Conservation (phyloP, 1,140 invertebrate species). For the Myzus persicae region DNA sequence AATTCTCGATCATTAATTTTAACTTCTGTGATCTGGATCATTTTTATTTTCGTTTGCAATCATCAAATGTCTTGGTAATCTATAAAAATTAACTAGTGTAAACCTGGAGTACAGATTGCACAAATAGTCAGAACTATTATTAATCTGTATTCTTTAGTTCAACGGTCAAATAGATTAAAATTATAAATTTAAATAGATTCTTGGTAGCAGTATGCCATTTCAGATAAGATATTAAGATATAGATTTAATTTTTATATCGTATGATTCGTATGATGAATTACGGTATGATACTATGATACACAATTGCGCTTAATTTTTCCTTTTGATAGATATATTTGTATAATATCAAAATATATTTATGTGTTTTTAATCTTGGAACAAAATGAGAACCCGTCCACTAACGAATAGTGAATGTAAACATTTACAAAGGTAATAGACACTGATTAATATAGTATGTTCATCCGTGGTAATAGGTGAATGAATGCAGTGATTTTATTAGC, state of each 20-base stretch:
- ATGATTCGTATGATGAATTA: too few relatives aligned
- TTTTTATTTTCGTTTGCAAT: background rate
- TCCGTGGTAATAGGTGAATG: background rate
- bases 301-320: background rate
- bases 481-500: background rate
- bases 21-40: background rate
- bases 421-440: background rate
- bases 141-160: background rate
- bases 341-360: background rate
- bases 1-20: background rate
- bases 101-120: background rate
- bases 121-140: background rate
- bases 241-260: background rate
- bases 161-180: background rate
- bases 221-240: background rate
- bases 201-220: background rate
- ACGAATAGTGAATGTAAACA: background rate
- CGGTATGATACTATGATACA: background rate
- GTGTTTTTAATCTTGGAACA: background rate
- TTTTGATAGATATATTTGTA: background rate
- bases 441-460: too few relatives aligned
- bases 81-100: background rate
- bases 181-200: background rate
- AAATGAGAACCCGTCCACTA: background rate
- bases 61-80: background rate